Conservation (phyloP, 30 jellyfish, hydroid and myxozoan genomes). For the Pseudorhiza aurosa region DNA sequence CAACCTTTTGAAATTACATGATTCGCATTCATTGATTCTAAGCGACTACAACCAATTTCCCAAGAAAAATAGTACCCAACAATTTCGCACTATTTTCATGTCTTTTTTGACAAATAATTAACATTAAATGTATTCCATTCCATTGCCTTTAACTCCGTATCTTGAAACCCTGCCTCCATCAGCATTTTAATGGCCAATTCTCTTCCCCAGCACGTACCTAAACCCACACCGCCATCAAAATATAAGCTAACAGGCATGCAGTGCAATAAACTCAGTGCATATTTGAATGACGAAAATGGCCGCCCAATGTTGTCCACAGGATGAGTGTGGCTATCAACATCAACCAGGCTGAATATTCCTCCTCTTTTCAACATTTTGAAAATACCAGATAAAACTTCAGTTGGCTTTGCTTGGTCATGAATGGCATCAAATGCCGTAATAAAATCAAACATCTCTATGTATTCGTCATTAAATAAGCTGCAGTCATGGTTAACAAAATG, state of each 20-base stretch:
- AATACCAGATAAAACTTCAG: conserved; percentile 22
- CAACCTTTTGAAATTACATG: too few species aligned
- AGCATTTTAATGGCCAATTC: conserved; percentile 62
- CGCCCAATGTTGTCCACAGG: conserved; percentile 47
- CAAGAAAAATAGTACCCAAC: too few species aligned
- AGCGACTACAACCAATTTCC: too few species aligned
- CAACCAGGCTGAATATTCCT: conserved; percentile 49
- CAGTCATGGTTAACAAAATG: conserved; percentile 35
- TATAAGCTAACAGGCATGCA: conserved; percentile 73
- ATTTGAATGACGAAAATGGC: conserved; percentile 24
- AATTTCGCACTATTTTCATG: background rate
- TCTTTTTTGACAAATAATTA: conserved; percentile 17
- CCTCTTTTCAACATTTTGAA: conserved; percentile 49
- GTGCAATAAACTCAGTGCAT: conserved; percentile 44
- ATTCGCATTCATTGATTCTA: too few species aligned
- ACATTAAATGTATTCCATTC: conserved; percentile 30
- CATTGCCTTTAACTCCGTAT: background rate
- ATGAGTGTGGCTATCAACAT: conserved; percentile 39
- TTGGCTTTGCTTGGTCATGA: conserved; percentile 70
- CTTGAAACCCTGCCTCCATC: conserved; percentile 58
- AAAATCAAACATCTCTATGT: conserved; percentile 42
- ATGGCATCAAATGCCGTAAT: conserved; percentile 58
- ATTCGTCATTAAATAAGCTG: conserved; percentile 7
- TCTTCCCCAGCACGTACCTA: conserved; percentile 71
- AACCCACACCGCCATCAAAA: conserved; percentile 63